phyloP scores from a whole-genome alignment of 1,140 invertebrate genomes.

The Neelides sp. region DNA sequence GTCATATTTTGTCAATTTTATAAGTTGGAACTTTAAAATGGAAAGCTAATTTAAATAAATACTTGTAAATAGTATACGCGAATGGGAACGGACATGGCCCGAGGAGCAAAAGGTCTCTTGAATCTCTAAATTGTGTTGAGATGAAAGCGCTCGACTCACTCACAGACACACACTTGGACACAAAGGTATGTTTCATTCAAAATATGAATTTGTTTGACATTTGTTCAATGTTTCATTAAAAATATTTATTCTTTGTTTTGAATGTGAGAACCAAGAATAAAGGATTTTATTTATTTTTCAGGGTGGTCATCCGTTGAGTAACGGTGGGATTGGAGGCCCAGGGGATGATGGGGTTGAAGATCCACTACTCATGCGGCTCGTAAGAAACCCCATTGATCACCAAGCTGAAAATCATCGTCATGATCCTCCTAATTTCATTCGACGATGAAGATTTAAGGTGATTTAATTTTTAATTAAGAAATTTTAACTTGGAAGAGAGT shows the following conservation, averaged over 20 bases:
- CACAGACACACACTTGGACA: conserved; percentile 14
- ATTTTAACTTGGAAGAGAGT: no score
- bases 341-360: conserved; percentile 17
- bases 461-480: no score
- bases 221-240: neutral
- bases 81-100: conserved; percentile 22
- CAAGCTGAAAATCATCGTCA: conserved; percentile 10
- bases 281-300: no score
- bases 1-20: neutral
- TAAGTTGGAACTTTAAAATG: neutral
- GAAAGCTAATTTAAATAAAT: neutral
- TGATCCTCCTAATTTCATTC: no score
- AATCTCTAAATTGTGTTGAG: conserved; percentile 24
- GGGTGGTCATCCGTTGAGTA: conserved; percentile 16
- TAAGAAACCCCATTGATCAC: conserved; percentile 16
- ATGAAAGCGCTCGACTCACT: conserved; percentile 23
- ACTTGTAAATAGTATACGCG: conserved; percentile 3
- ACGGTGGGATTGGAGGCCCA: conserved; percentile 17
- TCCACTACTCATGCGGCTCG: conserved; percentile 21
- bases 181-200: conserved; percentile 16
- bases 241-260: conserved; percentile 5
- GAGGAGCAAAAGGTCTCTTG: conserved; percentile 14
- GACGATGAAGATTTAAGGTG: no score
- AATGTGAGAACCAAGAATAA: no score
- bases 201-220: neutral